These are phyloP conservation scores for Asobara japonica DNA, from an alignment of 1,140 invertebrate genomes.

Conservation along the genomic window DNA sequence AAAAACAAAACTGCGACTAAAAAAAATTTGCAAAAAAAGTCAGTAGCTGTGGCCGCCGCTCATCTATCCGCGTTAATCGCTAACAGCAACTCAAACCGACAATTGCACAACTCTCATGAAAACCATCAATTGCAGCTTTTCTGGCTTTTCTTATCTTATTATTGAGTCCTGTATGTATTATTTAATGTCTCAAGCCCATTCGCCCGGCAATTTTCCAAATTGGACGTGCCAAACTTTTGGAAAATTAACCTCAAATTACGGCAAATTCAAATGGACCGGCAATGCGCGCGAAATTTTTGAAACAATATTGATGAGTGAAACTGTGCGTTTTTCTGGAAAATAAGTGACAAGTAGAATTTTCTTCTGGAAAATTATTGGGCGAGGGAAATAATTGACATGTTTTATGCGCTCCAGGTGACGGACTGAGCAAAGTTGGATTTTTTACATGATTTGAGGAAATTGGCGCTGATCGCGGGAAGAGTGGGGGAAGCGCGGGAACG, in stretches of 20 bases:
- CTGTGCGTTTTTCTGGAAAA: not conserved
- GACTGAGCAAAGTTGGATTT: not conserved
- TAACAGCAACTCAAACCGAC: not conserved
- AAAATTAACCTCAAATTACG: too few species aligned
- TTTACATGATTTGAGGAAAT: not conserved
- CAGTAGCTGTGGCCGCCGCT: not conserved
- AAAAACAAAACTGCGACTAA: not conserved
- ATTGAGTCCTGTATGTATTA: too few species aligned
- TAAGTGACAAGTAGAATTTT: not conserved
- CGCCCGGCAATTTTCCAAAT: too few species aligned
- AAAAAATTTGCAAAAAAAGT: not conserved
- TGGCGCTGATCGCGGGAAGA: not conserved
- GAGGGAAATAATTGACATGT: not conserved
- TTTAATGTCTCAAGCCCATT: too few species aligned
- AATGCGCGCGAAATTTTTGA: too few species aligned
- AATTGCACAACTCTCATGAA: too few species aligned
- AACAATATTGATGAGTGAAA: not conserved
- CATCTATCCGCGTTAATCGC: not conserved
- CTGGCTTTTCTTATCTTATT: too few species aligned
- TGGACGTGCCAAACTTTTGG: too few species aligned
- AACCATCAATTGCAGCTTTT: too few species aligned
- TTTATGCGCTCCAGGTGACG: not conserved
- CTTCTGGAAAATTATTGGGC: not conserved
- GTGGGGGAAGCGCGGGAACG: not conserved
- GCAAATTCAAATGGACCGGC: too few species aligned